Evolutionary conservation across 2,113 vertebrate species (phyloP).

Genomic region (Pagrus major): DNA sequence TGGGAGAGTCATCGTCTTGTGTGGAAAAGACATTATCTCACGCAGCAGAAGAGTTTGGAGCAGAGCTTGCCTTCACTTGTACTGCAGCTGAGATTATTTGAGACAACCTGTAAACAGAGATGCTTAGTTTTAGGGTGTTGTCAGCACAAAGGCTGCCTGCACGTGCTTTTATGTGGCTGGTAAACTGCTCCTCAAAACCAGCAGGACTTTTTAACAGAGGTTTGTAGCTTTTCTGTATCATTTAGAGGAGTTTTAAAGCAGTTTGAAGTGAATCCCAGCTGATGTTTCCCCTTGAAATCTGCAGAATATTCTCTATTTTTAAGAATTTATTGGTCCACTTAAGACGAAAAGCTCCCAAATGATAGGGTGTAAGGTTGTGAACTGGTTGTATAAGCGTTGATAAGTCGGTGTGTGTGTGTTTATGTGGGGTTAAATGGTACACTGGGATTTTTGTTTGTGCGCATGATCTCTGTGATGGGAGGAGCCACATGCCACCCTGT

Average conservation of each 20-base stretch:
- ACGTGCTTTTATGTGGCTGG: constrained; percentile 30
- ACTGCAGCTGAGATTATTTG: constrained; percentile 13
- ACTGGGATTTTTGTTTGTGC: constrained; percentile 27
- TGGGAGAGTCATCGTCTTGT: constrained; percentile 43
- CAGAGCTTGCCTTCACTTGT: constrained; percentile 29
- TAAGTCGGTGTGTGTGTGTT: constrained; percentile 1
- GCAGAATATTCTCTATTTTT: constrained; percentile 12
- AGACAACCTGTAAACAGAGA: constrained; percentile 23
- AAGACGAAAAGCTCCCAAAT: constrained; percentile 18
- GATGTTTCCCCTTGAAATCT: neutral
- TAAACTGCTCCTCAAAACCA: constrained; percentile 18
- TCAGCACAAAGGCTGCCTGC: constrained; percentile 17
- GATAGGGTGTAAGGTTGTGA: constrained; percentile 8
- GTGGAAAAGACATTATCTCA: constrained; percentile 72
- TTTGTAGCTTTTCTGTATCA: neutral
- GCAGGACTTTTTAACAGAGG: neutral
- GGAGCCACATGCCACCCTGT: constrained; percentile 23
- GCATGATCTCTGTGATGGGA: constrained; percentile 25
- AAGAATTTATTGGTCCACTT: constrained; percentile 17
- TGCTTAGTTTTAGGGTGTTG: constrained; percentile 28
- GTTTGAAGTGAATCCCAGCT: neutral
- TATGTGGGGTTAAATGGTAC: neutral
- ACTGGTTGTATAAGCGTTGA: constrained; percentile 3
- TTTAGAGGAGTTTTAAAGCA: neutral
- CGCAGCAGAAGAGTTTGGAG: constrained; percentile 13